Evolutionary conservation across 2,797 vertebrate genomes (phyloP).

Genomic region (Lophotriccus pileatus): DNA sequence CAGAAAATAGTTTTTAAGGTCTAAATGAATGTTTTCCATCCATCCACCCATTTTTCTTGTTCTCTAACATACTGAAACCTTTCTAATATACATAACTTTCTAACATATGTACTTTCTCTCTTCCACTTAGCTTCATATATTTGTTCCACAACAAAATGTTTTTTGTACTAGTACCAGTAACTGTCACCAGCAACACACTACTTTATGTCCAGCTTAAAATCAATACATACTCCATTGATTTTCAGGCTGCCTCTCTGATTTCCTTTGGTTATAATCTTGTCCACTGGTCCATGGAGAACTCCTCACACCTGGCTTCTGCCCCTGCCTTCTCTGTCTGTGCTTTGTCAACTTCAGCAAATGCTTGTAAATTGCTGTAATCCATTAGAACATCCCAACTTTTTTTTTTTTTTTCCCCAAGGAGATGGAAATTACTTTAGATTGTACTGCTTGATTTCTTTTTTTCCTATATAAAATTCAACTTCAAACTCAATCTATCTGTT

Average conservation of each 20-base stretch:
- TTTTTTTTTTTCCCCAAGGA: neutral
- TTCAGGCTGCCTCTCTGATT: neutral
- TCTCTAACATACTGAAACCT: neutral
- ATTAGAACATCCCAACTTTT: neutral
- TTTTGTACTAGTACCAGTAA: neutral
- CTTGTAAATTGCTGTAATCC: neutral
- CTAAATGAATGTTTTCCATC: neutral
- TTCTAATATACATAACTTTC: neutral
- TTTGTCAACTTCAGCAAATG: neutral
- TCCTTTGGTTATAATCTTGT: neutral
- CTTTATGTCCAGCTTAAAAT: neutral
- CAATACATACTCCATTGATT: neutral
- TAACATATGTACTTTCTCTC: neutral
- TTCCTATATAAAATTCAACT: neutral
- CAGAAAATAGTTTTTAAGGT: neutral
- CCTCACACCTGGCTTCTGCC: neutral
- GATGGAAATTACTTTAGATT: neutral
- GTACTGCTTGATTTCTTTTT: neutral
- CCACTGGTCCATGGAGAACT: neutral
- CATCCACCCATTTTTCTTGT: neutral
- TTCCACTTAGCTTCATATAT: fast-evolving
- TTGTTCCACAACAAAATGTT: neutral
- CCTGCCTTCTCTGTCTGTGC: fast-evolving
- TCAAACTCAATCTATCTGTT: neutral
- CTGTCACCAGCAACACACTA: neutral